These are phyloP conservation scores for Heterodera carotae DNA, from an alignment of 1,140 invertebrate species.

Conservation along the genomic window DNA sequence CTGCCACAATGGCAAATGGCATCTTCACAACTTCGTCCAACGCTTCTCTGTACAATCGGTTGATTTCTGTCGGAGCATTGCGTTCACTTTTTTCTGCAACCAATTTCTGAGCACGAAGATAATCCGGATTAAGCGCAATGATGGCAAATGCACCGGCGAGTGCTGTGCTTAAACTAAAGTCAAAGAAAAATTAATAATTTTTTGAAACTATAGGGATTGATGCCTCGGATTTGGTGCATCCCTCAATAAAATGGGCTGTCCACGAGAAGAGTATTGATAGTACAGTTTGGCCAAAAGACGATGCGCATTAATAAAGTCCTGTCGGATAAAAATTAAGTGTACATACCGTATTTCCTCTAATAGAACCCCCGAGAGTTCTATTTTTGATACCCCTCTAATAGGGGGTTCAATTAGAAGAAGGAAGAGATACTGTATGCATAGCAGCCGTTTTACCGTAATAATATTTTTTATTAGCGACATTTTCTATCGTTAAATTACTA, in stretches of 20 bases:
- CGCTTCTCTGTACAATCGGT: constrained; percentile 50
- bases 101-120: constrained; percentile 46
- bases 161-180: constrained; percentile 32
- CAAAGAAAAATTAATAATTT: not conserved
- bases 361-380: no score
- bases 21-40: constrained; percentile 45
- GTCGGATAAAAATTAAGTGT: not conserved
- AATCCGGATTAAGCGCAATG: constrained; percentile 47
- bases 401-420: no score
- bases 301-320: constrained; percentile 51
- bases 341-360: no score
- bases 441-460: no score
- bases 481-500: not conserved
- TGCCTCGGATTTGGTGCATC: constrained; percentile 53
- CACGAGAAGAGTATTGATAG: constrained; percentile 50
- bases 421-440: no score
- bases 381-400: no score
- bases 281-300: constrained; percentile 51
- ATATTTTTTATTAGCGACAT: no score
- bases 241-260: constrained; percentile 46
- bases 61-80: constrained; percentile 32
- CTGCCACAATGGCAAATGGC: constrained; percentile 46
- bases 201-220: not conserved
- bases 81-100: constrained; percentile 24
- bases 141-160: constrained; percentile 47